A percentile compares a stretch with the other conserved stretches of the same genome.
These are phyloP conservation scores for Protonibea diacanthus DNA, from an alignment of 2,797 vertebrate genomes.

Conservation along the genomic window DNA sequence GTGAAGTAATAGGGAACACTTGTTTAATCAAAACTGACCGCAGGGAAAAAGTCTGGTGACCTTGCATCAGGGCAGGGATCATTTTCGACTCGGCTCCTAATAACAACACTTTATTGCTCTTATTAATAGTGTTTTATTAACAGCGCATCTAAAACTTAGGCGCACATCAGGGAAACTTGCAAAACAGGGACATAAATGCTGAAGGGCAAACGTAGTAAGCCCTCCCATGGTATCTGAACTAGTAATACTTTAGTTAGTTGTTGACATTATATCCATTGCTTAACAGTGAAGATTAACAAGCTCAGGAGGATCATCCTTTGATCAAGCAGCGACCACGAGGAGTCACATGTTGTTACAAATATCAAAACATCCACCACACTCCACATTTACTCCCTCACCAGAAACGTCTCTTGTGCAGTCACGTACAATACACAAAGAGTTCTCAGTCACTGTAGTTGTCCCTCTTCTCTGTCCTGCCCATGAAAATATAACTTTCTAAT, in stretches of 20 bases:
- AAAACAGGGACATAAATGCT: slow-evolving; percentile 32
- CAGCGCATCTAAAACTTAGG: slow-evolving; percentile 30
- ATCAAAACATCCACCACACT: not conserved
- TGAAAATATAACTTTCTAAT: not conserved
- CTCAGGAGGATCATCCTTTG: slow-evolving; percentile 5
- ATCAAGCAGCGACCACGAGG: not conserved
- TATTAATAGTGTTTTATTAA: slow-evolving; percentile 51
- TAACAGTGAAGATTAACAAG: slow-evolving; percentile 6
- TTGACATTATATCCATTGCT: not conserved
- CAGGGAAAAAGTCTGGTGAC: slow-evolving; percentile 37
- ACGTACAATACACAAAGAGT: not conserved
- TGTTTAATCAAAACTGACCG: slow-evolving; percentile 45
- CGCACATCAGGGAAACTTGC: slow-evolving; percentile 6
- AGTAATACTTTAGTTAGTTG: not conserved
- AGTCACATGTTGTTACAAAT: not conserved
- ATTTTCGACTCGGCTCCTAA: slow-evolving; percentile 19
- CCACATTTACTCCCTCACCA: not conserved
- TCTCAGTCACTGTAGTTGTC: not conserved
- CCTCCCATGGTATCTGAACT: slow-evolving; percentile 1
- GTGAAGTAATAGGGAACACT: slow-evolving; percentile 34
- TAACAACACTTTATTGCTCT: slow-evolving; percentile 37
- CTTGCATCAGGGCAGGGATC: slow-evolving; percentile 28
- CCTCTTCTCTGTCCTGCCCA: not conserved
- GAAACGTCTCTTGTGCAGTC: not conserved
- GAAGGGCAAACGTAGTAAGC: not conserved